A percentile compares a stretch with the other conserved stretches of the same genome.
phyloP scores from a whole-genome alignment of 2,797 vertebrate genomes.

The Enteromius radiatus region DNA sequence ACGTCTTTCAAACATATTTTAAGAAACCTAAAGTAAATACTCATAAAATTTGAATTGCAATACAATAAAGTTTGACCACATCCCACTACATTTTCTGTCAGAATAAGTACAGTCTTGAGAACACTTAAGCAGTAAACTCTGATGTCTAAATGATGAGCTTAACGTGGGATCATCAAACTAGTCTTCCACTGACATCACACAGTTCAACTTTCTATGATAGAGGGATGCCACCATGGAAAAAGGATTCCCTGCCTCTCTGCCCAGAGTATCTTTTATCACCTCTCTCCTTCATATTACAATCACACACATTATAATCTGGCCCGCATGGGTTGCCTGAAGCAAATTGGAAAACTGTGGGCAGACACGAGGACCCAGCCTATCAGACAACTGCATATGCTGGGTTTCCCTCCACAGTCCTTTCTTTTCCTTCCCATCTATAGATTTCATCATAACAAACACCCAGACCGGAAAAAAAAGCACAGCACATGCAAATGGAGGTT shows the following conservation, averaged over 20 bases:
- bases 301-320: conserved; percentile 19
- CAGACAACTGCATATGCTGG: conserved; percentile 66
- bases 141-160: not conserved
- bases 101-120: not conserved
- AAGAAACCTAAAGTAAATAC: not conserved
- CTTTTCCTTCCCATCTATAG: conserved; percentile 40
- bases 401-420: conserved; percentile 54
- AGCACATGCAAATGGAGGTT: conserved; percentile 63
- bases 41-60: not conserved
- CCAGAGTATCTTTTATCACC: conserved; percentile 22
- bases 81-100: not conserved
- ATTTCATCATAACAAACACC: conserved; percentile 28
- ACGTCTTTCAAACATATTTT: not conserved
- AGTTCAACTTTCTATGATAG: conserved; percentile 21
- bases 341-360: conserved; percentile 67
- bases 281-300: conserved; percentile 8
- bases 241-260: conserved; percentile 43
- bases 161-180: not conserved
- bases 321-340: conserved; percentile 39
- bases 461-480: conserved; percentile 33
- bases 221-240: conserved; percentile 37
- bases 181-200: conserved; percentile 20
- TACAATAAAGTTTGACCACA: not conserved
- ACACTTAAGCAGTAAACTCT: not conserved
- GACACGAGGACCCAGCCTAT: conserved; percentile 68